phyloP scores from a whole-genome alignment of 2,888 invertebrate species.

The Chouioia cunea region DNA sequence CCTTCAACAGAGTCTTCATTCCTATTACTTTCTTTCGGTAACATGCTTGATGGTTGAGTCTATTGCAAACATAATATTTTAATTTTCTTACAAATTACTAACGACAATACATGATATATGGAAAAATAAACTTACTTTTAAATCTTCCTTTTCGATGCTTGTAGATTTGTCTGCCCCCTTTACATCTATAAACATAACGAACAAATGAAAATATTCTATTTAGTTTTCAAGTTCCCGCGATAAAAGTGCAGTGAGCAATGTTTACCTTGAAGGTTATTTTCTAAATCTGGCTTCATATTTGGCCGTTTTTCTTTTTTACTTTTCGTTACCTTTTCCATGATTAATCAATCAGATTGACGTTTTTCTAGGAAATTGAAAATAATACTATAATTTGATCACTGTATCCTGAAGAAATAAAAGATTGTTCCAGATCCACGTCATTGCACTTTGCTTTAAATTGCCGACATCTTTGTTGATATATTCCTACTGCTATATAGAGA shows the following conservation, averaged over 20 bases:
- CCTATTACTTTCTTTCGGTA: slow-evolving; percentile 25
- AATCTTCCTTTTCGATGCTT: slow-evolving; percentile 16
- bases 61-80: slow-evolving; percentile 1
- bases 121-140: slow-evolving; percentile 17
- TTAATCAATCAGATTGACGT: not conserved
- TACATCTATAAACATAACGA: slow-evolving; percentile 14
- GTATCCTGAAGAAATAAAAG: slow-evolving; percentile 2
- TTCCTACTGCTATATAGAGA: too few relatives aligned
- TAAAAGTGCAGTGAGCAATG: not conserved
- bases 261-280: slow-evolving; percentile 41
- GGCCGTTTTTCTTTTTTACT: slow-evolving; percentile 11
- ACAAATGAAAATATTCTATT: not conserved
- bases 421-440: slow-evolving; percentile 31
- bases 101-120: not conserved
- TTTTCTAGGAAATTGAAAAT: not conserved
- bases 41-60: slow-evolving; percentile 16
- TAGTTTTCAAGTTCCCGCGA: slow-evolving; percentile 19
- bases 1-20: slow-evolving; percentile 62
- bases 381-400: slow-evolving; percentile 1
- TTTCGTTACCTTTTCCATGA: slow-evolving; percentile 38
- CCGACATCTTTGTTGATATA: slow-evolving; percentile 36
- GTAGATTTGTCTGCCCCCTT: slow-evolving; percentile 15
- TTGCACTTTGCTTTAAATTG: not conserved
- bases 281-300: slow-evolving; percentile 11
- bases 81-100: not conserved